Percentiles rank a stretch among this genome's conserved stretches.
Evolutionary conservation across 2,888 invertebrate species (phyloP).

Genomic region (Habroteleia sp.): DNA sequence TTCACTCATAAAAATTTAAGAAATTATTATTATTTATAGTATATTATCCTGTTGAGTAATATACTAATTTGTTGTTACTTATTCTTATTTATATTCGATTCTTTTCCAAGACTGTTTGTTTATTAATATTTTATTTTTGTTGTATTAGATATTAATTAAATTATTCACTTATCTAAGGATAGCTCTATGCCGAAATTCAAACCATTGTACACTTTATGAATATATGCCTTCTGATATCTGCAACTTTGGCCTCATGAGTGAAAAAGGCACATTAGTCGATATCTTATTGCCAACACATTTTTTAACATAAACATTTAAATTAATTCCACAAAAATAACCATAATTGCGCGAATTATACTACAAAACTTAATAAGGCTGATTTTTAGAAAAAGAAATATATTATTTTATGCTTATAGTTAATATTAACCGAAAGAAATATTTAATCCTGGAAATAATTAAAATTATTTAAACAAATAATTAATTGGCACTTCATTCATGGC

Average conservation of each 20-base stretch:
- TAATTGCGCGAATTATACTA: too few species aligned
- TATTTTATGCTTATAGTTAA: too few species aligned
- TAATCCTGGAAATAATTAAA: too few species aligned
- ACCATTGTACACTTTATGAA: conserved; percentile 32
- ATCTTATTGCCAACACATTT: conserved; percentile 34
- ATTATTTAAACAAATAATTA: conserved; percentile 2
- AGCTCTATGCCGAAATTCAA: conserved; percentile 40
- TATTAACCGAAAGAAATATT: neutral
- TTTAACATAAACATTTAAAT: neutral
- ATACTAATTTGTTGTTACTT: too few species aligned
- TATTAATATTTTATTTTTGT: neutral
- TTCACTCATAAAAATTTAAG: too few species aligned
- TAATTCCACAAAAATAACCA: too few species aligned
- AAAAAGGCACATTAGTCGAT: conserved; percentile 52
- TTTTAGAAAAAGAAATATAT: too few species aligned
- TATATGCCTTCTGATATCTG: conserved; percentile 28
- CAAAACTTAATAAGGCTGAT: too few species aligned
- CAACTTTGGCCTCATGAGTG: conserved; percentile 47
- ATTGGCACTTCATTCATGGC: conserved; percentile 27
- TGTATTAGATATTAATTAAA: conserved; percentile 2
- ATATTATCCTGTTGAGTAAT: too few species aligned
- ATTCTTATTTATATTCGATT: too few species aligned
- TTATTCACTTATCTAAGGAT: conserved; percentile 31
- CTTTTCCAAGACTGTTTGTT: too few species aligned
- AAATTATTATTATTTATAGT: too few species aligned